Percentiles rank a stretch among this genome's conserved stretches.
phyloP scores from a whole-genome alignment of 2,113 vertebrate genomes.

The Tachysurus fulvidraco region DNA sequence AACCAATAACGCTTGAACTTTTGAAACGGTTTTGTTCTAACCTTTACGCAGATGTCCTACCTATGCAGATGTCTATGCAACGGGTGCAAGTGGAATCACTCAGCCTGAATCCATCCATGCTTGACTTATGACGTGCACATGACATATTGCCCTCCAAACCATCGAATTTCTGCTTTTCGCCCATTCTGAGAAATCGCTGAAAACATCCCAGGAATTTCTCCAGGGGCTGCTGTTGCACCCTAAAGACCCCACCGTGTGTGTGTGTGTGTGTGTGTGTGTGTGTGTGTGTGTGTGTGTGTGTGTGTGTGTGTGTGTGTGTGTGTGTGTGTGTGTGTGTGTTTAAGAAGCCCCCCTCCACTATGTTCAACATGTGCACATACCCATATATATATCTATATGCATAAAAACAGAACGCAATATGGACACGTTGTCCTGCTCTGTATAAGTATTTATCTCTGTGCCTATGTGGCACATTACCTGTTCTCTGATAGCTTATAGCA shows the following conservation, averaged over 20 bases:
- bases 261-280: constrained; percentile 4
- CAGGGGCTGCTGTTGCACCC: constrained; percentile 54
- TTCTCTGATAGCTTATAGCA: background rate
- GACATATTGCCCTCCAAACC: background rate
- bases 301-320: background rate
- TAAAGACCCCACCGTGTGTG: constrained; percentile 20
- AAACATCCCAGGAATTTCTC: constrained; percentile 71
- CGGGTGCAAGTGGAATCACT: background rate
- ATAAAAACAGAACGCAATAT: background rate
- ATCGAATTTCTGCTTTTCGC: background rate
- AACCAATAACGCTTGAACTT: no score
- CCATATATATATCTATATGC: background rate
- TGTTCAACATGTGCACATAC: background rate
- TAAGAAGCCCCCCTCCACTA: background rate
- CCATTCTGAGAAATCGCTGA: constrained; percentile 53
- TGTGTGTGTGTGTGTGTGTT: background rate
- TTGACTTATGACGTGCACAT: background rate
- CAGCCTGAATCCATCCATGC: background rate
- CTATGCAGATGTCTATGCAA: background rate
- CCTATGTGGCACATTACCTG: background rate
- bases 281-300: background rate
- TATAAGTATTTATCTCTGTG: background rate
- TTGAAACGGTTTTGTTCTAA: no score
- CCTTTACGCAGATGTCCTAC: background rate
- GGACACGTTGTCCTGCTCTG: background rate